phyloP scores from a whole-genome alignment of 2,113 vertebrate species.

The Megatriorchis doriae region DNA sequence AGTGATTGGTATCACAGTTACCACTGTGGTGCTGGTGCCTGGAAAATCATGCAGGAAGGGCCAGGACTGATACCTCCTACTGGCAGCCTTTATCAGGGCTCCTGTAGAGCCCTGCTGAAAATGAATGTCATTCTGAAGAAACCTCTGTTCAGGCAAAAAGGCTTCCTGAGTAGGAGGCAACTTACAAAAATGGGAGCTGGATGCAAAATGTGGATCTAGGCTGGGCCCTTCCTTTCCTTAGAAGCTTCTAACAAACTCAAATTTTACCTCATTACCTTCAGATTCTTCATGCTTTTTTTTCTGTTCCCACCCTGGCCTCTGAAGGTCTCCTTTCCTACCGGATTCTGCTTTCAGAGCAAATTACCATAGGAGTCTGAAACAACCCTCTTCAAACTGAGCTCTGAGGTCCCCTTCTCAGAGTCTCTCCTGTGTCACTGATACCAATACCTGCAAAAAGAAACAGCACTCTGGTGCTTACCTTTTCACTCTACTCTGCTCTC shows the following conservation, averaged over 20 bases:
- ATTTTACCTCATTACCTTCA: background rate
- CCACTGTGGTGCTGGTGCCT: background rate
- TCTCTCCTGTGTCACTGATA: background rate
- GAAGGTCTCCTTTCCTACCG: background rate
- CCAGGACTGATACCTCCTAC: background rate
- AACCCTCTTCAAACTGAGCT: background rate
- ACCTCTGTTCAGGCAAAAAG: background rate
- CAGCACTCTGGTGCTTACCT: background rate
- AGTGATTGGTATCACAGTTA: background rate
- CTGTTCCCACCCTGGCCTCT: background rate
- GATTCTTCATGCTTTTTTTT: background rate
- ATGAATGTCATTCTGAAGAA: background rate
- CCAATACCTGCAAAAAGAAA: background rate
- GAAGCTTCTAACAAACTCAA: background rate
- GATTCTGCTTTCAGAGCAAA: background rate
- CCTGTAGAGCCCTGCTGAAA: background rate
- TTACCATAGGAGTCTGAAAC: background rate
- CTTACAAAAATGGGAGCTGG: background rate
- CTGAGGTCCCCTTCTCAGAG: background rate
- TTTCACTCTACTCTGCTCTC: background rate
- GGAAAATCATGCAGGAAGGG: background rate
- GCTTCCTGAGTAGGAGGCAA: background rate
- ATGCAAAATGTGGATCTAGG: background rate
- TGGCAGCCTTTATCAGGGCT: background rate
- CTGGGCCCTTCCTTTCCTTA: background rate